phyloP scores from a whole-genome alignment of 1,140 invertebrate genomes.

The Meloidogyne hapla region DNA sequence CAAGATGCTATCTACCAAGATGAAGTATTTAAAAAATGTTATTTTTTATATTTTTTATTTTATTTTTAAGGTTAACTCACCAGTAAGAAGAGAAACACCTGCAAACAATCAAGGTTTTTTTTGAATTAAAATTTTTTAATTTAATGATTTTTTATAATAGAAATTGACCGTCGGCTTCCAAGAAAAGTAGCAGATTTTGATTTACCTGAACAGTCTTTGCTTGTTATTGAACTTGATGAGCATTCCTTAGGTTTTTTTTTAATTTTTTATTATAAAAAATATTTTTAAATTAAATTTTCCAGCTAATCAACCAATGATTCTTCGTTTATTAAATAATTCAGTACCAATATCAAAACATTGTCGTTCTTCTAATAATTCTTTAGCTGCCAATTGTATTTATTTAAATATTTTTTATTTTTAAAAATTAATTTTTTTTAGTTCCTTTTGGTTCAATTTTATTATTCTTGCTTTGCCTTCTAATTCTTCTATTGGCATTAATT shows the following conservation, averaged over 20 bases:
- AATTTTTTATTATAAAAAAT: background rate
- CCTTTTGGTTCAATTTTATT: slow-evolving; percentile 3
- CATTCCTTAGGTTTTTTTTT: slow-evolving; percentile 10
- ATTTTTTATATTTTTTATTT: no score
- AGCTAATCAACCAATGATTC: background rate
- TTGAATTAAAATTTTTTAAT: background rate
- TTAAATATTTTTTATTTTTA: no score
- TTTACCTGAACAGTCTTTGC: slow-evolving; percentile 51
- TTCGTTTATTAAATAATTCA: background rate
- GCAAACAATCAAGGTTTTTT: background rate
- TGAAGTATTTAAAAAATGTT: background rate
- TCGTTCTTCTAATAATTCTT: background rate
- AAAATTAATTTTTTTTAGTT: background rate
- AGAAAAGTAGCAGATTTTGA: slow-evolving; percentile 51
- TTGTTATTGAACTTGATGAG: slow-evolving; percentile 51
- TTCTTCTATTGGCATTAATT: background rate
- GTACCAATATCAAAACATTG: background rate
- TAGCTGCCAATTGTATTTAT: background rate
- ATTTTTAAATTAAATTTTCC: background rate
- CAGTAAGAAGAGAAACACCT: background rate
- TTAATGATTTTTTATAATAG: background rate
- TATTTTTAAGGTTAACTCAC: background rate
- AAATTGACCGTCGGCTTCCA: background rate
- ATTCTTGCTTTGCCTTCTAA: background rate
- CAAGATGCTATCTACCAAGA: background rate